Conservation (phyloP, 2,888 invertebrate genomes). For the Molanna angustata region DNA sequence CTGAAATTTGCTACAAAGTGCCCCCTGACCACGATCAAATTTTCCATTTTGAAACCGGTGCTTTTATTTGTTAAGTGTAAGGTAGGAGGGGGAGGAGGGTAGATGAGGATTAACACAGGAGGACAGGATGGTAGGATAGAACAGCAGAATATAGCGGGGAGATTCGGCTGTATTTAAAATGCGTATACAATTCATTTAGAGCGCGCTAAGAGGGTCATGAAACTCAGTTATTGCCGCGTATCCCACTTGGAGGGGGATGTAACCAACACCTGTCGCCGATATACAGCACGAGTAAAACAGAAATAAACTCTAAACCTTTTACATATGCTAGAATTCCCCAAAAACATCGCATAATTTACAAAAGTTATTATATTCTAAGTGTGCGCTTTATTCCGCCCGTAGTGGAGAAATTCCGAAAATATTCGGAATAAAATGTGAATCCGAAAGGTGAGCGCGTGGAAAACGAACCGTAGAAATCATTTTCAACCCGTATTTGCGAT, state of each 20-base stretch:
- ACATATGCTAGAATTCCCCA: constrained; percentile 13
- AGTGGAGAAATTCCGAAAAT: too few relatives aligned
- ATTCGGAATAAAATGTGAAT: too few relatives aligned
- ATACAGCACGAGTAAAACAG: constrained; percentile 2
- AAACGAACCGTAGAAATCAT: too few relatives aligned
- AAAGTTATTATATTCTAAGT: constrained; percentile 9
- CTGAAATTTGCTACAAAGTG: not conserved
- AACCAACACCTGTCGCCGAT: constrained; percentile 20
- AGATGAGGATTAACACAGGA: constrained; percentile 6
- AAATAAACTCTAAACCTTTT: constrained; percentile 5
- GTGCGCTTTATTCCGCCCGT: not conserved
- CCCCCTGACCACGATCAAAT: not conserved
- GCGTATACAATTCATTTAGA: constrained; percentile 29
- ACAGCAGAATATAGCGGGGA: too few relatives aligned
- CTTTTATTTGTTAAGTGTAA: constrained; percentile 23
- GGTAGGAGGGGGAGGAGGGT: constrained; percentile 21
- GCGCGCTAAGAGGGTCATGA: constrained; percentile 20
- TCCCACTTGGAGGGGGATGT: constrained; percentile 7
- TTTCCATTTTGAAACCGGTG: not conserved
- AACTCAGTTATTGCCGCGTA: constrained; percentile 15
- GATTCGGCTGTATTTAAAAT: constrained; percentile 30
- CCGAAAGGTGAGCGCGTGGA: too few relatives aligned
- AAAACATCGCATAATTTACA: constrained; percentile 3
- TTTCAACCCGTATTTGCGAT: too few relatives aligned
- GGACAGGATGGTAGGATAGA: not conserved